Conservation (phyloP, 2,888 invertebrate species). For the Corythucha ciliata region DNA sequence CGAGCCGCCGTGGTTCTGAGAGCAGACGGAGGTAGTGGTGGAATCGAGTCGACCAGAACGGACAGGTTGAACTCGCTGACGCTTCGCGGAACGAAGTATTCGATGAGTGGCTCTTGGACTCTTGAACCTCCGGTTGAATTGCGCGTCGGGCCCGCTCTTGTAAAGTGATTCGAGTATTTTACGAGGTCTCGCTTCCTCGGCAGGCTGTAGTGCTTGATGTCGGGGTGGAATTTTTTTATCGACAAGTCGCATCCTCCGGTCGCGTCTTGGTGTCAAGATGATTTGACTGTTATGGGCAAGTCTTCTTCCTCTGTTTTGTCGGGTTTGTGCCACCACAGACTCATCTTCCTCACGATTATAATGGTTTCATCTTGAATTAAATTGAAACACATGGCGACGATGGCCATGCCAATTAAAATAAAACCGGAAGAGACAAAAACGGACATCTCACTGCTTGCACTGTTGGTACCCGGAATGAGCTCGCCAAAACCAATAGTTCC, state of each 20-base stretch:
- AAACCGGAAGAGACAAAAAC: conserved; percentile 70
- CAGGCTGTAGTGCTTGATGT: conserved; percentile 32
- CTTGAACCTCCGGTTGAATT: conserved; percentile 40
- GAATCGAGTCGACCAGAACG: conserved; percentile 48
- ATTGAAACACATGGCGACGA: conserved; percentile 81
- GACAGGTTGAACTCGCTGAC: conserved; percentile 73
- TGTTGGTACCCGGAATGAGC: conserved; percentile 54
- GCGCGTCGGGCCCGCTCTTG: conserved; percentile 34
- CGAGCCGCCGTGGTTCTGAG: conserved; percentile 39
- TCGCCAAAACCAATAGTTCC: conserved; percentile 80
- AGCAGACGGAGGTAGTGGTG: conserved; percentile 38
- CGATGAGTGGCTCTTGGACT: conserved; percentile 46
- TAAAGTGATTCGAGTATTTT: conserved; percentile 29
- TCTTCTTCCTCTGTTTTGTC: conserved; percentile 43
- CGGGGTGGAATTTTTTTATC: conserved; percentile 28
- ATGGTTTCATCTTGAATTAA: conserved; percentile 69
- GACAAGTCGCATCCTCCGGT: conserved; percentile 42
- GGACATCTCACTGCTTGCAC: conserved; percentile 52
- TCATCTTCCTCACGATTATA: conserved; percentile 47
- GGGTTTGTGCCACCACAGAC: conserved; percentile 39
- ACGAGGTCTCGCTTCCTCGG: conserved; percentile 30
- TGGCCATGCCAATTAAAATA: conserved; percentile 73
- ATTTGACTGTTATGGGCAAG: conserved; percentile 44
- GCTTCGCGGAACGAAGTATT: conserved; percentile 76
- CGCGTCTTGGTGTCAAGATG: conserved; percentile 48